Conservation (phyloP, 2,797 vertebrate genomes). For the Salmo trutta region DNA sequence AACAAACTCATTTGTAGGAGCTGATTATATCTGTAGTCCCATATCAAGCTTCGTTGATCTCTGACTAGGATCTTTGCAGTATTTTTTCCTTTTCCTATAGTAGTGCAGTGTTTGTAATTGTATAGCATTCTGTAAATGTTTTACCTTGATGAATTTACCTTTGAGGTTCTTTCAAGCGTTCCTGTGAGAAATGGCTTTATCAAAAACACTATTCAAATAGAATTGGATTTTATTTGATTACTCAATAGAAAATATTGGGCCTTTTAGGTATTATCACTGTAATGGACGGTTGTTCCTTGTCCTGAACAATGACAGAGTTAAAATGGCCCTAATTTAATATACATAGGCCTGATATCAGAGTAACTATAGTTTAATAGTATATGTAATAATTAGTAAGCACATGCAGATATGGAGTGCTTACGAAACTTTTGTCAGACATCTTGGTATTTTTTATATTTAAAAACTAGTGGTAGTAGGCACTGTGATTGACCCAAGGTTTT, state of each 20-base stretch:
- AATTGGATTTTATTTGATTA: not conserved
- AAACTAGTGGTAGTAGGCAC: not conserved
- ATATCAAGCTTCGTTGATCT: constrained; percentile 39
- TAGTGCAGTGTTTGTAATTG: not conserved
- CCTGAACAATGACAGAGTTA: too few relatives aligned
- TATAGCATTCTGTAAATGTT: not conserved
- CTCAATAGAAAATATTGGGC: not conserved
- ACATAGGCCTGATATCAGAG: not conserved
- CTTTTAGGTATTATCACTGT: too few relatives aligned
- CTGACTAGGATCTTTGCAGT: constrained; percentile 31
- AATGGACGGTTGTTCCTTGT: too few relatives aligned
- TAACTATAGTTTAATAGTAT: not conserved
- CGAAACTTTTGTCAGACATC: not conserved
- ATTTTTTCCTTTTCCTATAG: constrained; percentile 15
- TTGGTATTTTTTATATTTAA: too few relatives aligned
- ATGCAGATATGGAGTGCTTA: not conserved
- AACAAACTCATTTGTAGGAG: constrained; percentile 26
- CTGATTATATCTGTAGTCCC: constrained; percentile 43
- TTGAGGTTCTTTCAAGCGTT: not conserved
- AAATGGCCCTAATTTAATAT: too few relatives aligned
- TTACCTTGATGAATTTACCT: not conserved
- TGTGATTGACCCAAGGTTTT: not conserved
- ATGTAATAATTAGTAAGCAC: not conserved
- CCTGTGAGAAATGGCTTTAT: not conserved
- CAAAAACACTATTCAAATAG: too few relatives aligned